Evolutionary conservation across 1,140 invertebrate species (phyloP).

Genomic region (Aphelinus certus): DNA sequence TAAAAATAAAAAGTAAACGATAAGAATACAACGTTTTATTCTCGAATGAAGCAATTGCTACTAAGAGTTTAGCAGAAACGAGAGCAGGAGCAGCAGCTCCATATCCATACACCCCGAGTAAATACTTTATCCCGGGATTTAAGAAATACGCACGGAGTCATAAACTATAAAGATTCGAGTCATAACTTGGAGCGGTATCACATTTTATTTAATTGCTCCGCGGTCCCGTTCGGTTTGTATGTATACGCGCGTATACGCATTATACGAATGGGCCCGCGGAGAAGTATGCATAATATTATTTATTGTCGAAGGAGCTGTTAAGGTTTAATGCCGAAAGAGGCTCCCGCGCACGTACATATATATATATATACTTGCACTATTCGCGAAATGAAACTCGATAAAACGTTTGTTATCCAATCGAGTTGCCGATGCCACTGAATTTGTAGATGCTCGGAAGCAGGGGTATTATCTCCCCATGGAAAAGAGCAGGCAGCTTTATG

Average conservation of each 20-base stretch:
- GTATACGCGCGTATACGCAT: not conserved
- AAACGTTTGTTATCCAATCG: constrained; percentile 67
- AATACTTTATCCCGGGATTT: constrained; percentile 59
- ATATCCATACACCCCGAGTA: too few relatives aligned
- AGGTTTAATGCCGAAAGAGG: constrained; percentile 58
- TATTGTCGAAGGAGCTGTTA: constrained; percentile 64
- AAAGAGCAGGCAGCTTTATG: constrained; percentile 37
- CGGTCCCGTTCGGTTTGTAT: constrained; percentile 42
- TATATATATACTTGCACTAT: constrained; percentile 37
- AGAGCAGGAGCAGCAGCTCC: not conserved
- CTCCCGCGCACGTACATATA: constrained; percentile 11
- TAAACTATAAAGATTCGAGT: constrained; percentile 66
- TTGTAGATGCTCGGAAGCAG: constrained; percentile 36
- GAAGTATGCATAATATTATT: constrained; percentile 65
- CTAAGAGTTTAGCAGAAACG: constrained; percentile 17
- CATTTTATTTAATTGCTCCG: constrained; percentile 67
- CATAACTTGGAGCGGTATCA: constrained; percentile 65
- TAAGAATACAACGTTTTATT: constrained; percentile 35
- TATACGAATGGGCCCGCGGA: constrained; percentile 4
- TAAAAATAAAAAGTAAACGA: constrained; percentile 32
- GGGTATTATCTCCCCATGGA: constrained; percentile 28
- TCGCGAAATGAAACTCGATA: constrained; percentile 65
- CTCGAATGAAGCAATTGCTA: constrained; percentile 16
- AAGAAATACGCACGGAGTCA: constrained; percentile 60
- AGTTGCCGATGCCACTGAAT: constrained; percentile 46